phyloP scores from a whole-genome alignment of 1,140 invertebrate species.

The Branchinecta lynchi region DNA sequence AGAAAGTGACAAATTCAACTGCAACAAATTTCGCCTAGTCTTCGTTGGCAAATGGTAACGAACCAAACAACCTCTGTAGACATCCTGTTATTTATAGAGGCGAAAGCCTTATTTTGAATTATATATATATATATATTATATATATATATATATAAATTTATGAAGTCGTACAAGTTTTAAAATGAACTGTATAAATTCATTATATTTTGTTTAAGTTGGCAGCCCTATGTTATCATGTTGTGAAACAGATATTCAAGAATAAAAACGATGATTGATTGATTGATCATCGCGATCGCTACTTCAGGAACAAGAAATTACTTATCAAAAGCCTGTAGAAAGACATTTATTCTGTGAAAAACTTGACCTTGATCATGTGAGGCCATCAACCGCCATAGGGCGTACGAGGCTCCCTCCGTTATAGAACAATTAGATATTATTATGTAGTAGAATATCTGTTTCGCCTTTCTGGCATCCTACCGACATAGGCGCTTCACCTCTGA shows the following conservation, averaged over 20 bases:
- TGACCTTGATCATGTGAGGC: too few relatives aligned
- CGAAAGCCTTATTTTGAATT: neutral
- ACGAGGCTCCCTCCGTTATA: too few relatives aligned
- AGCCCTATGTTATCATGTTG: neutral
- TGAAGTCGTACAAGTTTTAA: neutral
- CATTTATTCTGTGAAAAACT: neutral
- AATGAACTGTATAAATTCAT: neutral
- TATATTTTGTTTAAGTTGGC: neutral
- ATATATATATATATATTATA: conserved; percentile 7
- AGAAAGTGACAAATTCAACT: neutral
- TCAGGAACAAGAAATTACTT: neutral
- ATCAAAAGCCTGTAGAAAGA: neutral
- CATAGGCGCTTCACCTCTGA: too few relatives aligned
- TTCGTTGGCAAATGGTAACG: neutral
- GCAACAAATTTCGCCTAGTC: neutral
- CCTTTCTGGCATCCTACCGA: too few relatives aligned
- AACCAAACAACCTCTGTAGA: neutral
- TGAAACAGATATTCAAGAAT: too few relatives aligned
- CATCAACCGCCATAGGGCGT: too few relatives aligned
- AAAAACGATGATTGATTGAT: neutral
- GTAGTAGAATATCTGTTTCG: too few relatives aligned
- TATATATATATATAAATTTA: conserved; percentile 4
- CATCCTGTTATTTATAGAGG: neutral
- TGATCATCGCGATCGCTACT: neutral
- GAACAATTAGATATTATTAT: too few relatives aligned